These are phyloP conservation scores for Diadumene lineata DNA, from an alignment of 92 coral and sea anemone species.

Conservation along the genomic window DNA sequence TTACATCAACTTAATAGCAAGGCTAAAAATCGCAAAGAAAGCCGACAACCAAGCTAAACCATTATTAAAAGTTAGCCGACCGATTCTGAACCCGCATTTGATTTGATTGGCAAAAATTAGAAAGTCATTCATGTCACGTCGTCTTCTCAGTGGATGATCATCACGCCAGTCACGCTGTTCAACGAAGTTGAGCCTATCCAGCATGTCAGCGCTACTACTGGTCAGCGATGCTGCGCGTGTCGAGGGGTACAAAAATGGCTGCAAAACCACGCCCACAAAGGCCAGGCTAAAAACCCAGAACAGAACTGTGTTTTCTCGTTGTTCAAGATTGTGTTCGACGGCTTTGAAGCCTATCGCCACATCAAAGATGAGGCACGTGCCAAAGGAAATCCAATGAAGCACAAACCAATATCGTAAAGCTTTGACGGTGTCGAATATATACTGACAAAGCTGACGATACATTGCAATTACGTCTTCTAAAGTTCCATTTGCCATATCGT, in stretches of 20 bases:
- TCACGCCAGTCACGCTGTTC: slow-evolving; percentile 20
- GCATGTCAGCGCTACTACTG: slow-evolving; percentile 19
- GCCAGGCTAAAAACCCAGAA: slow-evolving; percentile 18
- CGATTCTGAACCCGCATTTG: slow-evolving; percentile 30
- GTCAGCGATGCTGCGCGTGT: slow-evolving; percentile 39
- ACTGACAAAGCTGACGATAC: slow-evolving; percentile 29
- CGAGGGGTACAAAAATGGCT: slow-evolving; percentile 34
- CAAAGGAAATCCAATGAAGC: slow-evolving; percentile 33
- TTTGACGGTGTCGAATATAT: slow-evolving; percentile 34
- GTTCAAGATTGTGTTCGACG: not conserved
- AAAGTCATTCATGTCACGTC: slow-evolving; percentile 31
- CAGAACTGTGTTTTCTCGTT: not conserved
- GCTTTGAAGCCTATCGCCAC: slow-evolving; percentile 28
- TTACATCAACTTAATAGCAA: slow-evolving; percentile 20
- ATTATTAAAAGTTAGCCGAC: slow-evolving; percentile 19
- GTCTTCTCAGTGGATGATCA: slow-evolving; percentile 17
- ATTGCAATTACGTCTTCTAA: slow-evolving; percentile 26
- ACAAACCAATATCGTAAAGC: slow-evolving; percentile 33
- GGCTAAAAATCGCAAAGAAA: slow-evolving; percentile 18
- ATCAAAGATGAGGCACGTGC: slow-evolving; percentile 11
- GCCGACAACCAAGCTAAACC: slow-evolving; percentile 25
- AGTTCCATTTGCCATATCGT: slow-evolving; percentile 16
- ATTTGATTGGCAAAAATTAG: slow-evolving; percentile 24
- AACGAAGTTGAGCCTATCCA: slow-evolving; percentile 23
- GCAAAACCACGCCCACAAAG: slow-evolving; percentile 4